Evolutionary conservation across 2,797 vertebrate genomes (phyloP).

Genomic region (Pelodytes ibericus): DNA sequence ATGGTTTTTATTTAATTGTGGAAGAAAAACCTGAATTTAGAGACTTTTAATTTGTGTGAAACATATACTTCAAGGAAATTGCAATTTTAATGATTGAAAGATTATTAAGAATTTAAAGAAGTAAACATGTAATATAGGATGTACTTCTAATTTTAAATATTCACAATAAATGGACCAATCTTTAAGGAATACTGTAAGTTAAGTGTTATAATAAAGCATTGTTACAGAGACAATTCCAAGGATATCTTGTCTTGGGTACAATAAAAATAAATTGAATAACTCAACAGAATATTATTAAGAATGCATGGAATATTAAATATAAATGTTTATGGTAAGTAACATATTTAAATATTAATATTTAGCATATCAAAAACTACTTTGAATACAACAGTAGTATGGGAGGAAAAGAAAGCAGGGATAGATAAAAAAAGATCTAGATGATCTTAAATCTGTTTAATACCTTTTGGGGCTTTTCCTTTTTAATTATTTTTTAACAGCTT

Average conservation of each 20-base stretch:
- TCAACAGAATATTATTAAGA: slow-evolving; percentile 29
- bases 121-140: not conserved
- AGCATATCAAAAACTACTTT: slow-evolving; percentile 10
- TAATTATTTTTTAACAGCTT: slow-evolving; percentile 14
- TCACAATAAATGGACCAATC: slow-evolving; percentile 17
- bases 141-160: slow-evolving; percentile 9
- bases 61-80: not conserved
- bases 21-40: not conserved
- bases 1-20: too few species aligned
- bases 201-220: slow-evolving; percentile 19
- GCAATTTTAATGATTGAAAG: not conserved
- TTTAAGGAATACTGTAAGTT: slow-evolving; percentile 1
- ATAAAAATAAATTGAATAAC: slow-evolving; percentile 33
- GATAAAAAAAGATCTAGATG: not conserved
- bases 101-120: not conserved
- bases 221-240: not conserved
- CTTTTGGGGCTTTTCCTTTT: not conserved
- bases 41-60: not conserved
- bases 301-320: slow-evolving; percentile 45
- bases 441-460: slow-evolving; percentile 10
- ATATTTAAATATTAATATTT: slow-evolving; percentile 39
- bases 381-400: slow-evolving; percentile 9
- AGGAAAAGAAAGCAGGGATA: slow-evolving; percentile 1
- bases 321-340: slow-evolving; percentile 39
- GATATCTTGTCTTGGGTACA: slow-evolving; percentile 25